A percentile compares a stretch with the other conserved stretches of the same genome.
Conservation (phyloP, 2,797 vertebrate species). For the Gobionotothen gibberifrons region DNA sequence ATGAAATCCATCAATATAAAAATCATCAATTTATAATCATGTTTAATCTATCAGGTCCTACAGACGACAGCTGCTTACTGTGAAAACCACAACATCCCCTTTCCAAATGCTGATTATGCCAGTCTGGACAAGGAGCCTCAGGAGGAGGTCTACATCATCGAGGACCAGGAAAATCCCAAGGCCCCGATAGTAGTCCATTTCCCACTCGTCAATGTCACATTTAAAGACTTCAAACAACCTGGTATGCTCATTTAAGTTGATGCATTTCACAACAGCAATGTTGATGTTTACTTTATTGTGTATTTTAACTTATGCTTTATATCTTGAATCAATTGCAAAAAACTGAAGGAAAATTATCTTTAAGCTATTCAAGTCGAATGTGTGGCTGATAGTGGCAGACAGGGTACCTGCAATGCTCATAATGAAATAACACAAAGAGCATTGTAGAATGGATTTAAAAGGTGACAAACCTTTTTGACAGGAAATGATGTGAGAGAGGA, state of each 20-base stretch:
- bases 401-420: background rate
- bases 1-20: background rate
- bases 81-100: constrained; percentile 82
- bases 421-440: background rate
- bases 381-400: background rate
- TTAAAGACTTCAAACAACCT: constrained; percentile 82
- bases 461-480: too few species aligned
- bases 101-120: constrained; percentile 82
- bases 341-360: background rate
- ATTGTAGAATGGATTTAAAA: background rate
- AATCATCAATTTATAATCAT: background rate
- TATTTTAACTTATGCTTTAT: background rate
- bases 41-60: constrained; percentile 75
- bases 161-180: constrained; percentile 72
- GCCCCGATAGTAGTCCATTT: constrained; percentile 88
- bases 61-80: constrained; percentile 83
- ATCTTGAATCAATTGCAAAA: background rate
- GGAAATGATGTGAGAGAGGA: too few species aligned
- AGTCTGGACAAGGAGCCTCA: constrained; percentile 74
- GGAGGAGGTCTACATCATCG: constrained; percentile 85
- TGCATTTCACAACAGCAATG: background rate
- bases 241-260: constrained; percentile 71
- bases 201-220: constrained; percentile 85
- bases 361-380: background rate
- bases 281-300: background rate